A percentile compares a stretch with the other conserved stretches of the same genome.
These are phyloP conservation scores for Notamacropus eugenii DNA, from an alignment of 2,797 vertebrate genomes.

Conservation along the genomic window DNA sequence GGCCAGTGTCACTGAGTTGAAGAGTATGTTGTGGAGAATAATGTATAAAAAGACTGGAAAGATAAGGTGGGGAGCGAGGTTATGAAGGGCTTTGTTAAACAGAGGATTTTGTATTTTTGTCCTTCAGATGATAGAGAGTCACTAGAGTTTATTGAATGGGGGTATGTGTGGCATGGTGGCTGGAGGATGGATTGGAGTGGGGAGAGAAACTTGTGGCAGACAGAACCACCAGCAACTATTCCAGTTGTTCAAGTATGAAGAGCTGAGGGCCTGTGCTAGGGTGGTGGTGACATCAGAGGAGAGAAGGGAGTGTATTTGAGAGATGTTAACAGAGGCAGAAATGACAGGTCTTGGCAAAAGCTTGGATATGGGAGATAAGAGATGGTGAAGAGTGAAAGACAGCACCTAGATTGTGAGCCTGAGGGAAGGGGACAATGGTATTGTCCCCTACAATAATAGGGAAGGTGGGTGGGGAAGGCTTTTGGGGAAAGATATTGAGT, in stretches of 20 bases:
- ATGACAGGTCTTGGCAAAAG: neutral
- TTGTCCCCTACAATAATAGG: neutral
- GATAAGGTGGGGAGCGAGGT: neutral
- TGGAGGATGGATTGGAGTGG: neutral
- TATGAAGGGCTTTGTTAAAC: neutral
- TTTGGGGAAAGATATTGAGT: neutral
- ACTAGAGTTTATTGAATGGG: neutral
- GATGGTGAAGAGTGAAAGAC: neutral
- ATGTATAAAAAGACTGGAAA: neutral
- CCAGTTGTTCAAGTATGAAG: neutral
- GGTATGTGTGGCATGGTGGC: neutral
- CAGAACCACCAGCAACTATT: neutral
- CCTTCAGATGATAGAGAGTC: neutral
- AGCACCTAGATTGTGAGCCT: neutral
- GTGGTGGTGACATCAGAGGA: too few relatives aligned
- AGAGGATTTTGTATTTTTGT: neutral
- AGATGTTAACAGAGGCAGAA: neutral
- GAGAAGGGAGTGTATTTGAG: neutral
- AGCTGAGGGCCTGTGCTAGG: neutral
- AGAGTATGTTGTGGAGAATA: neutral
- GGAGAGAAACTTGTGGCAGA: neutral
- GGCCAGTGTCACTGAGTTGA: neutral
- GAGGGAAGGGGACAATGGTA: neutral
- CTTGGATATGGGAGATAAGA: neutral
- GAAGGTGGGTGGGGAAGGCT: neutral